Evolutionary conservation across 2,888 invertebrate species (phyloP).

Genomic region (Cancer borealis): DNA sequence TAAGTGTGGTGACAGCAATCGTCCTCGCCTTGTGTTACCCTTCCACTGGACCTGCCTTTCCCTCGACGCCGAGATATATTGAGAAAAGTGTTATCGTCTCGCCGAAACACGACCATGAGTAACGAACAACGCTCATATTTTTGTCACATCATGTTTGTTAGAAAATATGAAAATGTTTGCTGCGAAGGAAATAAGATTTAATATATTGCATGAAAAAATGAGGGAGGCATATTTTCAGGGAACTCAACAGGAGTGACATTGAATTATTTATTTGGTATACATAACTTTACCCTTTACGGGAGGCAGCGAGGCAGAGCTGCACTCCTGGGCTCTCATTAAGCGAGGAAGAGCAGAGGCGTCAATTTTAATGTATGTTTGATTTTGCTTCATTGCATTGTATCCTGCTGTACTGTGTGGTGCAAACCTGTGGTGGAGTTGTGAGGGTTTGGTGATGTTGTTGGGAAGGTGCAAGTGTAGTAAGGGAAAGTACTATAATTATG

Average conservation of each 20-base stretch:
- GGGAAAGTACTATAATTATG: background rate
- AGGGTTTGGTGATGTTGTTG: background rate
- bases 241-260: background rate
- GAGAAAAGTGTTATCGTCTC: background rate
- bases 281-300: background rate
- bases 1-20: background rate
- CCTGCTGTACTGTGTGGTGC: background rate
- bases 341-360: background rate
- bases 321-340: conserved; percentile 1
- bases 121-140: background rate
- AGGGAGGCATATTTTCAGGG: background rate
- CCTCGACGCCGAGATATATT: background rate
- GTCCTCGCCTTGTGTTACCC: background rate
- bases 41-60: background rate
- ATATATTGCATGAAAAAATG: background rate
- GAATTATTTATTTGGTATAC: background rate
- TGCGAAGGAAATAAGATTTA: background rate
- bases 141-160: background rate
- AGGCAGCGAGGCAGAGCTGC: background rate
- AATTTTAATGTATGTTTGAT: background rate
- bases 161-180: background rate
- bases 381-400: background rate
- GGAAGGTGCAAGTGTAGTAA: background rate
- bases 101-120: background rate
- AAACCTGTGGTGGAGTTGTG: background rate